A percentile compares a stretch with the other conserved stretches of the same genome.
These are phyloP conservation scores for Polymixis flavicincta DNA, from an alignment of 2,888 invertebrate genomes.

Conservation along the genomic window DNA sequence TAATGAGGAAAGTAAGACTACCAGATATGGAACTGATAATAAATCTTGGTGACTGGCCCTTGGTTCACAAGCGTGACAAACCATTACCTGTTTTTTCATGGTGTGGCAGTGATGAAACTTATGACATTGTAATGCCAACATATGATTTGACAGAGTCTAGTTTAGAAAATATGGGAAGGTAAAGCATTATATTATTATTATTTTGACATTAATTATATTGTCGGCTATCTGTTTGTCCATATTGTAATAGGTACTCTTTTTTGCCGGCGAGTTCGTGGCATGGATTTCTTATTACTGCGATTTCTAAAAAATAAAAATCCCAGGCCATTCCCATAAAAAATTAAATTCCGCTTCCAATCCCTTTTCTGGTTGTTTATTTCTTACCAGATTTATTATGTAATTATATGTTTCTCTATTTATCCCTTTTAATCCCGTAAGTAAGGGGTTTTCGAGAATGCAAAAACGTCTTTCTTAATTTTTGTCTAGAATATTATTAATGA, in stretches of 20 bases:
- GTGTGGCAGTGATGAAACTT: constrained; percentile 97
- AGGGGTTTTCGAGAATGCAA: too few relatives aligned
- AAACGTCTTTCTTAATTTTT: too few relatives aligned
- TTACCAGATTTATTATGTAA: not conserved
- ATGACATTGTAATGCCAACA: constrained; percentile 98
- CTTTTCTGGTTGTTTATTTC: not conserved
- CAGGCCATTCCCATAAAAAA: not conserved
- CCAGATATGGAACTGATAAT: constrained; percentile 97
- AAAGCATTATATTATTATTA: constrained; percentile 41
- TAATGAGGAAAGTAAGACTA: constrained; percentile 94
- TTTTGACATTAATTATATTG: not conserved
- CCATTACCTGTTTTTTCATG: constrained; percentile 97
- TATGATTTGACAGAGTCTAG: constrained; percentile 98
- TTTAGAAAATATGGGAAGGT: constrained; percentile 98
- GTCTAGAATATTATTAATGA: too few relatives aligned
- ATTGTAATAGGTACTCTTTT: too few relatives aligned
- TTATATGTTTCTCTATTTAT: not conserved
- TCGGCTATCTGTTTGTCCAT: not conserved
- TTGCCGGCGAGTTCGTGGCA: not conserved
- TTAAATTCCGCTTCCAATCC: not conserved
- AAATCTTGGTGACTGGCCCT: constrained; percentile 99
- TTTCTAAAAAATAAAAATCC: too few relatives aligned
- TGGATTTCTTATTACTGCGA: not conserved
- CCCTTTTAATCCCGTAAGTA: too few relatives aligned
- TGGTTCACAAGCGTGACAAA: constrained; percentile 91